These are phyloP conservation scores for Cnemophilus loriae DNA, from an alignment of 2,113 vertebrate species.

Conservation along the genomic window DNA sequence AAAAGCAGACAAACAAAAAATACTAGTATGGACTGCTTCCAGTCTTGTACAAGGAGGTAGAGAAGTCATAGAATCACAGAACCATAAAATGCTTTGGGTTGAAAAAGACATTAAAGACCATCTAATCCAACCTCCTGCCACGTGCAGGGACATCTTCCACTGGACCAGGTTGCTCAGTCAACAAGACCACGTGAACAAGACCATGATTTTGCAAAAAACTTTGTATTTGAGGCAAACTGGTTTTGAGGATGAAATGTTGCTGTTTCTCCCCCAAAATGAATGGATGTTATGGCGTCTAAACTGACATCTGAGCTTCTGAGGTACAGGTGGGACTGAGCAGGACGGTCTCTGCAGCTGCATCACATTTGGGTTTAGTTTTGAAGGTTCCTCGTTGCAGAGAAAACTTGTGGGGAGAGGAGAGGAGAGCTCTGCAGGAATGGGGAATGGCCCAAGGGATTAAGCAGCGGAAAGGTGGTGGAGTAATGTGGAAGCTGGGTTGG, in stretches of 20 bases:
- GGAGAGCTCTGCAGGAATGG: not conserved
- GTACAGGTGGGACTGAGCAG: not conserved
- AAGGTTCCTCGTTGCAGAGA: not conserved
- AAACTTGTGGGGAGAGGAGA: fast-evolving
- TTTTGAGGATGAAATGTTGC: not conserved
- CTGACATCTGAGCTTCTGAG: not conserved
- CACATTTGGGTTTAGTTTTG: not conserved
- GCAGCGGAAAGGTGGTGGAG: not conserved
- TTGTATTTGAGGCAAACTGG: not conserved
- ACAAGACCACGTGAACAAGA: not conserved
- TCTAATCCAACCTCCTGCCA: not conserved
- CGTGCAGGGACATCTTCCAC: not conserved
- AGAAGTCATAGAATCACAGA: not conserved
- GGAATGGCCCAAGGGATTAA: too few species aligned
- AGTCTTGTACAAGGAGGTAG: not conserved
- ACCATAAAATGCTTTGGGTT: not conserved
- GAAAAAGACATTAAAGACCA: not conserved
- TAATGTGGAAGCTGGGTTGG: not conserved
- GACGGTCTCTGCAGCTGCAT: not conserved
- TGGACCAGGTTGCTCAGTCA: not conserved
- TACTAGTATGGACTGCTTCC: not conserved
- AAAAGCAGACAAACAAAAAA: not conserved
- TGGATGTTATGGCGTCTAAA: not conserved
- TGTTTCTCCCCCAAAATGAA: not conserved
- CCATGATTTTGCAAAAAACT: not conserved